Evolutionary conservation across 1,140 invertebrate genomes (phyloP), one percentile per base, ranked within the genome.

Genomic region (Mactra quadrangularis): DNA sequence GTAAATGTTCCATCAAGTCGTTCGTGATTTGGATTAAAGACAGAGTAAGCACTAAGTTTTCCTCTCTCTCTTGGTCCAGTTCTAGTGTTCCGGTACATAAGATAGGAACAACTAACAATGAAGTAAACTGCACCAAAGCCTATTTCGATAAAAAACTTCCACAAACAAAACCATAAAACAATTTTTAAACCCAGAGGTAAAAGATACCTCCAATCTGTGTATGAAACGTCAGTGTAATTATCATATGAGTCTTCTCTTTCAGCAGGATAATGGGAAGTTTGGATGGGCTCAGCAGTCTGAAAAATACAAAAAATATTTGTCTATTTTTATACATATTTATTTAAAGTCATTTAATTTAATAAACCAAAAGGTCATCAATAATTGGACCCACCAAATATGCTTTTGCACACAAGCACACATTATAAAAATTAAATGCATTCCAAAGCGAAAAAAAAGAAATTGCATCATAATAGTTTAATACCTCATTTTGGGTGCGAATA

Each of bases 1-100:
- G 97, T 98, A 1, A 99, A 93, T 1, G 98, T 97, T 19, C 98
- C 98, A 87, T 98, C 96, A 83, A 99, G 96, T 68, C 96, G 95
- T 91, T 97, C 95, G 94, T 97, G 99, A 88, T 98, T 96, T 83
- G 96, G 96, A 95, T 99, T 99, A 91, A 99, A 99, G 0, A 99
- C 98, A 72, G 98, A 99, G 92, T 99, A 99, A 0, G 98, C 98
- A 94, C 97, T 99, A 0, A 96, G 91, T 94, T 98, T 97, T 45
- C 95, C 95, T 17, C 85, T 64, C 50, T 88, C 92, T 74, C 94
- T 95, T 25, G 86, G 84, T 35, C 88, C 87, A 85, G 92, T 89
- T 95, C 97, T 93, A 45, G 97, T 98, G 91, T 98, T 99, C 0
- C 95, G 93, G 90, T 95, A 99, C 59, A 99, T 97, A 27, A 96